A percentile compares a stretch with the other conserved stretches of the same genome.
phyloP scores from a whole-genome alignment of 2,888 invertebrate species.

The Drosophila borealis region DNA sequence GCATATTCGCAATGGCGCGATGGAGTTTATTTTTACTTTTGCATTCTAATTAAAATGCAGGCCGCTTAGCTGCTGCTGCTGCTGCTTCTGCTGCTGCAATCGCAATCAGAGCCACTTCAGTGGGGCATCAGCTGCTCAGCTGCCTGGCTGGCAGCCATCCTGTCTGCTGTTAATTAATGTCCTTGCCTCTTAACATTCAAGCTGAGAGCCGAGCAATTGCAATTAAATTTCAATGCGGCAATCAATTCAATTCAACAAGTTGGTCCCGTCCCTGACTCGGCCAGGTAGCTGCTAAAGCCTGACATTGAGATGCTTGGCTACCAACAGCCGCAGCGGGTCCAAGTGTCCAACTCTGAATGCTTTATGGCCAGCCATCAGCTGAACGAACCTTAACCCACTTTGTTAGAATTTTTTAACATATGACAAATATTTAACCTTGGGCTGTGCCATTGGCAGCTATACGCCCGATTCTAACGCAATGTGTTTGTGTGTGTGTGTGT shows the following conservation, averaged over 20 bases:
- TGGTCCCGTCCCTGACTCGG: slow-evolving; percentile 28
- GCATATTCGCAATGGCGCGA: slow-evolving; percentile 56
- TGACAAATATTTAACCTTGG: slow-evolving; percentile 56
- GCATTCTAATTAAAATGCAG: slow-evolving; percentile 71
- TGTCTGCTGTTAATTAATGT: slow-evolving; percentile 71
- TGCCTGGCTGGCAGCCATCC: slow-evolving; percentile 17
- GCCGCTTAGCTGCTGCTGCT: slow-evolving; percentile 47
- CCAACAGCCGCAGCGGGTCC: slow-evolving; percentile 9
- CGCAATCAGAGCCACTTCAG: slow-evolving; percentile 75
- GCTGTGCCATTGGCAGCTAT: slow-evolving; percentile 24
- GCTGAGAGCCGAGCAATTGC: slow-evolving; percentile 61
- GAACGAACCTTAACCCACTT: slow-evolving; percentile 60
- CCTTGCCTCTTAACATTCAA: slow-evolving; percentile 76
- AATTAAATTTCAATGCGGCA: slow-evolving; percentile 74
- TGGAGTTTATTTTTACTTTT: slow-evolving; percentile 14
- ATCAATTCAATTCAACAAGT: slow-evolving; percentile 80
- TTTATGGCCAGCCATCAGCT: slow-evolving; percentile 24
- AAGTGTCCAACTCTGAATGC: slow-evolving; percentile 10
- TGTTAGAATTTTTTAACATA: slow-evolving; percentile 26
- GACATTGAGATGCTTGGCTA: slow-evolving; percentile 45
- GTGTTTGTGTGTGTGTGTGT: background rate
- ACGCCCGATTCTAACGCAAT: too few relatives aligned
- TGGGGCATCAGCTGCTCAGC: slow-evolving; percentile 45
- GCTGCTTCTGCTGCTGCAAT: slow-evolving; percentile 36
- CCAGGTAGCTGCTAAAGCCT: slow-evolving; percentile 33